A percentile compares a stretch with the other conserved stretches of the same genome.
Conservation (phyloP, 2,888 invertebrate species). For the Pandemis cinnamomeana region DNA sequence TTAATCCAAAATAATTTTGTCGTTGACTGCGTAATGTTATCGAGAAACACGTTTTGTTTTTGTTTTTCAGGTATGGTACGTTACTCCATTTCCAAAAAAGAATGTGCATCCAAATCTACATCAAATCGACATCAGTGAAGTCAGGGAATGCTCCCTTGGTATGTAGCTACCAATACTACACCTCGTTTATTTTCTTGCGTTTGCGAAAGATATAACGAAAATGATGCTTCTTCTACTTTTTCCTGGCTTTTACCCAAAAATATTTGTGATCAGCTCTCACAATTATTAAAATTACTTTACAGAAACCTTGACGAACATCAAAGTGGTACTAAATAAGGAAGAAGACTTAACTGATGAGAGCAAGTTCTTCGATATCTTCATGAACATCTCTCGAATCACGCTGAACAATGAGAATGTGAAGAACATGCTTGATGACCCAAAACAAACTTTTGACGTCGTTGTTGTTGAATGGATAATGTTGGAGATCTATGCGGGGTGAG, state of each 20-base stretch:
- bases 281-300: not conserved
- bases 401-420: not conserved
- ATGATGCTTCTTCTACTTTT: too few relatives aligned
- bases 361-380: not conserved
- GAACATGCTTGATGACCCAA: conserved; percentile 15
- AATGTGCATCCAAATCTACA: conserved; percentile 6
- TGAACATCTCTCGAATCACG: not conserved
- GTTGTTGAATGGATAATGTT: conserved; percentile 31
- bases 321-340: not conserved
- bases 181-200: not conserved
- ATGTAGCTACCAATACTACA: not conserved
- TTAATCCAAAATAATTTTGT: too few relatives aligned
- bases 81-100: conserved; percentile 8
- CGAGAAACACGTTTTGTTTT: not conserved
- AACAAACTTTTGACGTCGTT: conserved; percentile 25
- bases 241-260: too few relatives aligned
- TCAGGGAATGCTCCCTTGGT: not conserved
- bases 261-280: too few relatives aligned
- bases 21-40: too few relatives aligned
- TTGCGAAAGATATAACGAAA: too few relatives aligned
- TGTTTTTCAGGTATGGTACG: not conserved
- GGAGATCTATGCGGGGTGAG: conserved; percentile 26
- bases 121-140: conserved; percentile 10
- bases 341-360: not conserved
- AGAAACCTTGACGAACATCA: not conserved